Evolutionary conservation across 2,888 invertebrate species (phyloP), one percentile per base, ranked within the genome.

Genomic region (Leptinotarsa juncta): DNA sequence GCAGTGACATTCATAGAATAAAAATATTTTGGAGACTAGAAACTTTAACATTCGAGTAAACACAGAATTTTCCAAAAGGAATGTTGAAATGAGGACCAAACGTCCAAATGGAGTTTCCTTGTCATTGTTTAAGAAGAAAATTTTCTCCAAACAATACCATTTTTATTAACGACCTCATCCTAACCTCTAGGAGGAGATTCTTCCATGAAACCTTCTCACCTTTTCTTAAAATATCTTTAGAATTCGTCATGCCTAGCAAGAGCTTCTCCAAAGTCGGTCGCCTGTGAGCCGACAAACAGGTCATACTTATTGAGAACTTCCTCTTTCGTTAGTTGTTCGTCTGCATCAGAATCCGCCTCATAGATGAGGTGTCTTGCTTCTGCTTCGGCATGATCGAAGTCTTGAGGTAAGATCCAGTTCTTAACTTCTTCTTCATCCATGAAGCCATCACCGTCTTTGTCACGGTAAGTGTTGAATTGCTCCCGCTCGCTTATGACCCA

Each of bases 211-310:
- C 71, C 72, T 74, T 76, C 72, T 67, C 57, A 67, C 66, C 26
- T n/a, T 57, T 49, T 48, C 32, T 70, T 16, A 5, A 20, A 53
- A 65, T 65, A 51, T 70, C 12, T 67, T 89, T 93, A 98, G 89
- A 98, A 98, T 88, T 98, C 98, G 85, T 99, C 99, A 85, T 99
- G 99, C 81, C 97, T 92, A 1, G 94, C 93, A 18, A 99, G 89
- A 7, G 98, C 98, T 87, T 99, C 98, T 0, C 99, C 99, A 87
- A 98, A 99, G 89, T 99, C 99, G 0, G 99, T 99, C 1, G 98
- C 99, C 87, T 99, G 99, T 0, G 98, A 98, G 53, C 99, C 99
- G 4, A 99, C 99, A 88, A 99, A 99, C 14, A 98, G 90, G 88
- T 99, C 99, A 87, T 98, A 98, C 86, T 99, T 98, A 72, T 94